A percentile compares a stretch with the other conserved stretches of the same genome.
These are phyloP conservation scores for Drosophila neutralis DNA, from an alignment of 2,888 invertebrate genomes.

Conservation along the genomic window DNA sequence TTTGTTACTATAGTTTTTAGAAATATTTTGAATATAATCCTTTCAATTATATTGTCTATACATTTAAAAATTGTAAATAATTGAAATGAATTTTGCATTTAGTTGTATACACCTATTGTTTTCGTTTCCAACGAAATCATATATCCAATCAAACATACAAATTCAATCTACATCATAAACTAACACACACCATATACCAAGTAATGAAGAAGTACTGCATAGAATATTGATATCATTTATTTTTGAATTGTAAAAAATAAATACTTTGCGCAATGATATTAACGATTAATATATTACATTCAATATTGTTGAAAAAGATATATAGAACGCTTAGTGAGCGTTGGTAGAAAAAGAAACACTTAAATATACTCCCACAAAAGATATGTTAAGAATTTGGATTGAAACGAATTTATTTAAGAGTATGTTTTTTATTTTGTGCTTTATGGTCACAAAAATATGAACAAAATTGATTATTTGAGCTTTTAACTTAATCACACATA, in stretches of 20 bases:
- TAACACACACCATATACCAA: neutral
- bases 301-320: conserved; percentile 11
- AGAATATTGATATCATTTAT: conserved; percentile 32
- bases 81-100: conserved; percentile 18
- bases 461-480: neutral
- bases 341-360: neutral
- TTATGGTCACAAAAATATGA: conserved; percentile 1
- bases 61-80: conserved; percentile 11
- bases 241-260: conserved; percentile 31
- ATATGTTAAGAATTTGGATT: neutral
- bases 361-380: neutral
- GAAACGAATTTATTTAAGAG: neutral
- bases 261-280: conserved; percentile 38
- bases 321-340: conserved; percentile 8
- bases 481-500: neutral
- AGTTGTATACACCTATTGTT: conserved; percentile 13
- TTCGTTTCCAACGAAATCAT: conserved; percentile 21
- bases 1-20: conserved; percentile 55
- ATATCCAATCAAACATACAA: neutral
- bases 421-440: conserved; percentile 1
- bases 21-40: neutral
- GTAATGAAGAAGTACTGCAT: conserved; percentile 15
- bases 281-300: neutral
- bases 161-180: conserved; percentile 1
- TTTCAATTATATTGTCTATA: conserved; percentile 2